Conservation (phyloP, 2,888 invertebrate genomes). For the Euspilapteryx auroguttella region DNA sequence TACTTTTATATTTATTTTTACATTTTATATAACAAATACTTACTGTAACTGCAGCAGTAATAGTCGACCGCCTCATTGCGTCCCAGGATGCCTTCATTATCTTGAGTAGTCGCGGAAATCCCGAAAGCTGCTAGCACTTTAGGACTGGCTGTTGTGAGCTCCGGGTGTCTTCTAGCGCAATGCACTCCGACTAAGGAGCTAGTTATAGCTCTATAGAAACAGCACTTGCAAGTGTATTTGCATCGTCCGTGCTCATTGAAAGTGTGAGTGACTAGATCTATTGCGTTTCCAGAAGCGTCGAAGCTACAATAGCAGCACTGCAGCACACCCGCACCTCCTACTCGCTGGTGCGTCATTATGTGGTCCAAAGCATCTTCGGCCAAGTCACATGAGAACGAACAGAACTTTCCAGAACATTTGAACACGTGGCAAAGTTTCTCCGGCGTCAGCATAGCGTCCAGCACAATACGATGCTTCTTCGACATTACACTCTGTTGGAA, state of each 20-base stretch:
- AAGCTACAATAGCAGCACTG: constrained; percentile 63
- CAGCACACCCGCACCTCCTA: constrained; percentile 37
- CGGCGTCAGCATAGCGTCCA: constrained; percentile 46
- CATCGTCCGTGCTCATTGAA: constrained; percentile 64
- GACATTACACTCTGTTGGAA: constrained; percentile 29
- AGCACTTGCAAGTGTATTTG: constrained; percentile 65
- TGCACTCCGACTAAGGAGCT: constrained; percentile 65
- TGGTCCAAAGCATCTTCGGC: constrained; percentile 33
- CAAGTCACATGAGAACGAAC: constrained; percentile 33
- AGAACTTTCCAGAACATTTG: constrained; percentile 46
- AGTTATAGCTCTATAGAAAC: constrained; percentile 67
- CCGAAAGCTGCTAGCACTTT: too few relatives aligned
- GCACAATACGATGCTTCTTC: constrained; percentile 33
- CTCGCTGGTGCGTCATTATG: constrained; percentile 31
- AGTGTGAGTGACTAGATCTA: constrained; percentile 60
- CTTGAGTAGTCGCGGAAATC: too few relatives aligned
- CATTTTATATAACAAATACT: background rate
- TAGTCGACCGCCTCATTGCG: constrained; percentile 25
- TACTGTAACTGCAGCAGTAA: background rate
- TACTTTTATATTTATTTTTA: constrained; percentile 10
- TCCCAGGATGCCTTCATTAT: constrained; percentile 14
- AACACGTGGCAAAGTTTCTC: constrained; percentile 41
- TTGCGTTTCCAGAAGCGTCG: constrained; percentile 24
- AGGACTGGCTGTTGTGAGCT: too few relatives aligned
- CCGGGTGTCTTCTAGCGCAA: constrained; percentile 31